Evolutionary conservation across 1,140 invertebrate species (phyloP).

Genomic region (Drosophila sp.): DNA sequence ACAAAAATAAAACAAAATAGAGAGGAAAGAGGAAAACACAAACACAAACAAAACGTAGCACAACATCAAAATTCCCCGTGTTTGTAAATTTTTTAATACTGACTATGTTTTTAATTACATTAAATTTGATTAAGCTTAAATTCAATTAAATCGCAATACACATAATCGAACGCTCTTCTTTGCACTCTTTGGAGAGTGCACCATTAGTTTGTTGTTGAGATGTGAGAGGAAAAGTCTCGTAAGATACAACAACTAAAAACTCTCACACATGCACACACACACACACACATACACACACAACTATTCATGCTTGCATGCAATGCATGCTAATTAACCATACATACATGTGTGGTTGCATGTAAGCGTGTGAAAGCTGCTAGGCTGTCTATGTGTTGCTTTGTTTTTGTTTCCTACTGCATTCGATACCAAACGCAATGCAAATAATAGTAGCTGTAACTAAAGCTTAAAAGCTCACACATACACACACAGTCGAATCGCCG

Average conservation of each 20-base stretch:
- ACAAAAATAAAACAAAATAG: not conserved
- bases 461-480: constrained; percentile 8
- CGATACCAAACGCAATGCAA: not conserved
- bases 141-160: constrained; percentile 14
- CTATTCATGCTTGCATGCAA: not conserved
- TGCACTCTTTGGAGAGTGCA: not conserved
- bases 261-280: constrained; percentile 6
- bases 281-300: not conserved
- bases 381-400: constrained; percentile 29
- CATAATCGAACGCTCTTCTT: not conserved
- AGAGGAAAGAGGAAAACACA: not conserved
- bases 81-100: constrained; percentile 1
- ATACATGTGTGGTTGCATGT: not conserved
- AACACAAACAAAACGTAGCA: constrained; percentile 22
- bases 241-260: not conserved
- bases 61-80: constrained; percentile 12
- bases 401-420: constrained; percentile 33
- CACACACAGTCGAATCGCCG: constrained; percentile 8
- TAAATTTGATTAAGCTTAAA: constrained; percentile 5
- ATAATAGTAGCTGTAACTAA: constrained; percentile 19
- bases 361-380: not conserved
- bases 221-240: too few relatives aligned
- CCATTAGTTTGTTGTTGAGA: not conserved
- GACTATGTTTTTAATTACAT: not conserved
- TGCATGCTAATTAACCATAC: constrained; percentile 16